These are phyloP conservation scores for Aplodontia rufa DNA, from an alignment of 2,113 vertebrate species.

Conservation along the genomic window DNA sequence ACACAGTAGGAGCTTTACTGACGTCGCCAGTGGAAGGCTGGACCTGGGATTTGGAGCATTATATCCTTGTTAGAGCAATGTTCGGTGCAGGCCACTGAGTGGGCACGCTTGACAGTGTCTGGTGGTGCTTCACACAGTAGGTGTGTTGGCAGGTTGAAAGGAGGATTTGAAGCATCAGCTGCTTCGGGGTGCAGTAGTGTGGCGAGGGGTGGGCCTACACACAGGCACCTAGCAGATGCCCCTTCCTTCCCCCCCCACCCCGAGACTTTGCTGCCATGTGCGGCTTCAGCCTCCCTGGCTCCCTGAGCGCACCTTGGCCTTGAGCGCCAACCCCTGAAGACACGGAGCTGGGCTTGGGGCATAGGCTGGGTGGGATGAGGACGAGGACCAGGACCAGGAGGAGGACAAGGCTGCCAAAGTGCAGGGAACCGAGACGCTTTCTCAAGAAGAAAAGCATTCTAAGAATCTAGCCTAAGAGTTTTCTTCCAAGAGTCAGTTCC, in stretches of 20 bases:
- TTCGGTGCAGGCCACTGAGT: too few relatives aligned
- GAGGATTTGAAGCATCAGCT: background rate
- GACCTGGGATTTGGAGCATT: background rate
- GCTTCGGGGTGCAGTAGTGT: background rate
- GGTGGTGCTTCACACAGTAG: background rate
- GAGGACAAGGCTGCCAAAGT: background rate
- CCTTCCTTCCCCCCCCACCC: background rate
- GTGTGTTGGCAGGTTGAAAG: background rate
- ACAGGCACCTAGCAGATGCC: accelerated
- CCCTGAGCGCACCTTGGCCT: background rate
- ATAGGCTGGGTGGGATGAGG: background rate
- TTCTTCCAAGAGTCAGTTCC: background rate
- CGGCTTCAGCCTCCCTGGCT: background rate
- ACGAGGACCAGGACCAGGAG: too few relatives aligned
- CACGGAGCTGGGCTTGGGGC: background rate
- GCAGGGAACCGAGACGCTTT: background rate
- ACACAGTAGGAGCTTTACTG: background rate
- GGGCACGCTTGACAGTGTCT: background rate
- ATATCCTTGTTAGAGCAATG: background rate
- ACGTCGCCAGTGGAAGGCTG: background rate
- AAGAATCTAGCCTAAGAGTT: background rate
- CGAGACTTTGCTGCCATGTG: too few relatives aligned
- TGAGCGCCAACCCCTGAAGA: too few relatives aligned
- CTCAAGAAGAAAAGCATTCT: background rate
- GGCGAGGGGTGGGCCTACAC: background rate